Evolutionary conservation across 2,797 vertebrate species (phyloP), one percentile per base, ranked within the genome.

Genomic region (Linurgus olivaceus): DNA sequence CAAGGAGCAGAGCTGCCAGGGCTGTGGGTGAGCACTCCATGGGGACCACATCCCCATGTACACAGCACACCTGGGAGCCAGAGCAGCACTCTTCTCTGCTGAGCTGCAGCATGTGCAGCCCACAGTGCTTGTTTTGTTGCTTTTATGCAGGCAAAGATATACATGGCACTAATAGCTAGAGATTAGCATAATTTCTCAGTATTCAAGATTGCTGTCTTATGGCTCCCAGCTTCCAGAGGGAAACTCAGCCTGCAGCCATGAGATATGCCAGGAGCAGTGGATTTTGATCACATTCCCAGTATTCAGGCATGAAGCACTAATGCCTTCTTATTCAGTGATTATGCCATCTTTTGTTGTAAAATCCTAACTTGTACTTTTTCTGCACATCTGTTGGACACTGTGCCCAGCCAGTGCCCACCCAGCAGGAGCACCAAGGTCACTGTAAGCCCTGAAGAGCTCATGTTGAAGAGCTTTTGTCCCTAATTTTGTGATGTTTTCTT

Each of bases 401-500:
- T 59, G 67, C 55, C 48, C 33, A 77, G 52, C 35, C 58, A 71
- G 44, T 71, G 47, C 25, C 29, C 51, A 51, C 17, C 7, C 1
- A 1, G 5, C 3, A n/a, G 38, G 29, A 71, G 52, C 7, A 6
- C 47, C 72, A 44, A 92, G 35, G 63, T 35, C 6, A 2, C 13
- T 11, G 14, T 18, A 58, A 77, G 6, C 16, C 62, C 71, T 4
- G 4, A 40, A 66, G 4, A 38, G 8, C 25, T 79, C 10, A 0
- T 66, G 33, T 38, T 8, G 40, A 18, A 59, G 8, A 59, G 26
- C 0, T 33, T 88, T 91, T 74, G 48, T 82, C 37, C 21, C 65
- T 76, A 15, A 71, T 91, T 93, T 89, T 77, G 65, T 62, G 42
- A 24, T 31, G 21, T 54, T 86, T 87, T 55, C 58, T 72, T 68